phyloP scores from a whole-genome alignment of 2,888 invertebrate genomes.

The Agelastica alni region DNA sequence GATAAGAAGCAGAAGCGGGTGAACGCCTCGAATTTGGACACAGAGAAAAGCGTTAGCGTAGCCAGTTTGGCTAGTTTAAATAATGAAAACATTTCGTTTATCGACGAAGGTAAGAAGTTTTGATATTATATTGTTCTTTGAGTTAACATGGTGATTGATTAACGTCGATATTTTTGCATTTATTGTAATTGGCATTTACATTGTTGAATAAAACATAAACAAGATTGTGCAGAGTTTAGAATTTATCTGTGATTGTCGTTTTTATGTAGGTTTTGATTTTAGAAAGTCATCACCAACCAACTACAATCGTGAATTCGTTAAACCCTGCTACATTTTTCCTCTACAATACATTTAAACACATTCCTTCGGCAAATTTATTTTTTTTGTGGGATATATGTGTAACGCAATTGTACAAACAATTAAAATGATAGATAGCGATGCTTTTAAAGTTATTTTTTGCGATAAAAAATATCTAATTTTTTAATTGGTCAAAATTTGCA shows the following conservation, averaged over 20 bases:
- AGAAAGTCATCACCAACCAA: no score
- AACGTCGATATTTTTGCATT: not conserved
- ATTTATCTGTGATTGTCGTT: not conserved
- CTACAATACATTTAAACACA: no score
- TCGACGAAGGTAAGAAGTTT: constrained; percentile 47
- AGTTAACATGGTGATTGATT: constrained; percentile 1
- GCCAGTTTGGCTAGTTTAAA: constrained; percentile 52
- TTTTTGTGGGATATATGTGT: no score
- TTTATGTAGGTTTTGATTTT: not conserved
- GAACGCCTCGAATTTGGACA: constrained; percentile 44
- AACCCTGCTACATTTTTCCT: no score
- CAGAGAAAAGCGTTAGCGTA: constrained; percentile 53
- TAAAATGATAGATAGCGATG: no score
- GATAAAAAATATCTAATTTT: no score
- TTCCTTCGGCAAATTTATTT: not conserved
- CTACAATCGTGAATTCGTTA: no score
- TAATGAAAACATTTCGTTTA: constrained; percentile 53
- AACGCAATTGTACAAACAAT: no score
- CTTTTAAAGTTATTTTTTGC: no score
- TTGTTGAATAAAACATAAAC: not conserved
- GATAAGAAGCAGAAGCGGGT: constrained; percentile 12
- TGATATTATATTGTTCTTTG: not conserved
- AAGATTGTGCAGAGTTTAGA: not conserved
- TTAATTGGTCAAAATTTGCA: no score
- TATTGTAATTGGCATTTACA: not conserved